Evolutionary conservation across 37 sponge, comb jelly and placozoan genomes (phyloP), one percentile per base, ranked within the genome.

Genomic region (Halisarca cf. caerulea): DNA sequence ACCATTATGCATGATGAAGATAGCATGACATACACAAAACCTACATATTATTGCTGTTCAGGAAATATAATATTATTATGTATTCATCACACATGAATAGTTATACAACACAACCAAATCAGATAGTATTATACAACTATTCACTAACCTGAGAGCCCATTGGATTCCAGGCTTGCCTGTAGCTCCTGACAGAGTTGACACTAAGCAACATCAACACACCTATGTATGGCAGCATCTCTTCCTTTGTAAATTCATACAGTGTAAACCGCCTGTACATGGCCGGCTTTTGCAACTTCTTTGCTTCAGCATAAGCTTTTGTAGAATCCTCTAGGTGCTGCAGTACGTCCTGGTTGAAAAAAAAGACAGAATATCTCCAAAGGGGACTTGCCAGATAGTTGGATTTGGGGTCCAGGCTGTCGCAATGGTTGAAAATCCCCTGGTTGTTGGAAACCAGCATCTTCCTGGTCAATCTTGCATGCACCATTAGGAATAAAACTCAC

Each of bases 251-350:
- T 66, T 18, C 25, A 14, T 14, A n/a, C 37, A 17, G 20, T 35
- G 8, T 74, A 20, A 35, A 74, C 25, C 15, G 11, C 44, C 37
- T 40, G 44, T 74, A 35, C 44, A 41, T 15, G 44, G 17, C 14
- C 35, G 41, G 15, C 41, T 74, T 41, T 9, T 9, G 9, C 17
- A 36, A 36, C 25, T 23, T 74, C 77, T 74, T 9, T 35, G 41
- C 7, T 35, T 35, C 77, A 38, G 77, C 77, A 74, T 74, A 20
- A 14, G 20, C 77, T 25, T 74, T 36, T n/a, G 77, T 74, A 42
- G 41, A 11, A 35, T 28, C 21, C 11, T 36, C 77, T 17, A 74
- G 17, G 37, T 18, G 44, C n/a, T 35, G 8, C 35, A 36, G 8
- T 11, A 74, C 44, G 41, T 37, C 17, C 9, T 41, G 15, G 11